Conservation (phyloP, 2,113 vertebrate species). For the Girardinichthys multiradiatus region DNA sequence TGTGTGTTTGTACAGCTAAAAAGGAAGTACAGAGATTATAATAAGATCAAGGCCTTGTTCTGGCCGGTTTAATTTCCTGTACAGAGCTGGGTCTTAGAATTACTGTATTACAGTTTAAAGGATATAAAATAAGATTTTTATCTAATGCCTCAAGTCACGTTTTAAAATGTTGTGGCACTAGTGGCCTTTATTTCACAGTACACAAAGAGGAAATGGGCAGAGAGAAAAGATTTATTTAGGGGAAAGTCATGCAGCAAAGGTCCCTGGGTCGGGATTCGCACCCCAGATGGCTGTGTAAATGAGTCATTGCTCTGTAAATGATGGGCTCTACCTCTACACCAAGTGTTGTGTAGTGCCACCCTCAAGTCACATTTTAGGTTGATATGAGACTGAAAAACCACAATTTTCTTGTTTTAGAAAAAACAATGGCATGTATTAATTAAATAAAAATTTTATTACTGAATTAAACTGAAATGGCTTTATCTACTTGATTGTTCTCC, state of each 20-base stretch:
- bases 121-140: neutral
- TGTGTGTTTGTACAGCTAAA: constrained; percentile 1
- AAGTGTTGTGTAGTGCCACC: no score
- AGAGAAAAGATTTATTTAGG: no score
- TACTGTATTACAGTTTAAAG: neutral
- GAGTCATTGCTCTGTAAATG: no score
- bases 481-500: neutral
- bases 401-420: neutral
- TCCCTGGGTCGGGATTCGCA: no score
- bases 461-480: neutral
- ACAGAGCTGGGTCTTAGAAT: neutral
- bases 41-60: neutral
- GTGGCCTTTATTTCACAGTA: no score
- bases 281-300: no score
- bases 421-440: no score
- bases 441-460: no score
- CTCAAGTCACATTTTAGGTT: neutral
- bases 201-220: no score
- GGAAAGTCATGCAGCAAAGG: no score
- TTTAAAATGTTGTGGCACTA: no score
- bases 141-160: neutral
- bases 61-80: constrained; percentile 4
- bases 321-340: no score
- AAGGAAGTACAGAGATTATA: neutral
- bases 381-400: neutral